phyloP scores from a whole-genome alignment of 1,140 invertebrate genomes.

The Tribolium madens region DNA sequence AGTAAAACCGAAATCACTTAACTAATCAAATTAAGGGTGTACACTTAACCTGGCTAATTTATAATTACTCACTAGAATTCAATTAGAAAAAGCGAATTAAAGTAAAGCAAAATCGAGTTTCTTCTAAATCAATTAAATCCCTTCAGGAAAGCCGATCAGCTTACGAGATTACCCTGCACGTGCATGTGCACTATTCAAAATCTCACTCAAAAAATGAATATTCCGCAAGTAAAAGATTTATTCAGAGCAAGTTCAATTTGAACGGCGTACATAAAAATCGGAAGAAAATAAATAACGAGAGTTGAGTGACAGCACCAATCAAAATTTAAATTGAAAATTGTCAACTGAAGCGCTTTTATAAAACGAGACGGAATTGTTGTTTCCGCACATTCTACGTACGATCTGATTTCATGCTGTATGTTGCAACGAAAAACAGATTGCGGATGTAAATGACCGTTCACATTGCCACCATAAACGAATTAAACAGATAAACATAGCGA shows the following conservation, averaged over 20 bases:
- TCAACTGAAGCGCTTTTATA: conserved; percentile 27
- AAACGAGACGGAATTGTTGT: conserved; percentile 24
- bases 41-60: conserved; percentile 33
- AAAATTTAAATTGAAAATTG: conserved; percentile 40
- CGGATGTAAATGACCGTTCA: conserved; percentile 29
- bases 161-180: neutral
- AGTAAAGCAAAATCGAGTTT: conserved; percentile 29
- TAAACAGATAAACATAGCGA: conserved; percentile 7
- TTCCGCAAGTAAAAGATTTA: neutral
- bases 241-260: neutral
- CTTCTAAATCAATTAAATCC: conserved; percentile 30
- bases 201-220: neutral
- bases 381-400: conserved; percentile 26
- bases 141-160: neutral
- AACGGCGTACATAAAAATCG: conserved; percentile 1
- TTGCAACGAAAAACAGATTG: conserved; percentile 33
- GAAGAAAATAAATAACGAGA: conserved; percentile 26
- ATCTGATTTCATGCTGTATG: conserved; percentile 20
- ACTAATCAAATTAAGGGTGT: conserved; percentile 32
- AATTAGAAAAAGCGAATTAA: conserved; percentile 41
- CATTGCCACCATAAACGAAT: conserved; percentile 31
- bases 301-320: conserved; percentile 34
- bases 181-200: conserved; percentile 3
- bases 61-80: conserved; percentile 37
- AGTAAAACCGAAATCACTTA: conserved; percentile 19